Evolutionary conservation across 2,888 invertebrate species (phyloP).

Genomic region (Anoplius nigerrimus): DNA sequence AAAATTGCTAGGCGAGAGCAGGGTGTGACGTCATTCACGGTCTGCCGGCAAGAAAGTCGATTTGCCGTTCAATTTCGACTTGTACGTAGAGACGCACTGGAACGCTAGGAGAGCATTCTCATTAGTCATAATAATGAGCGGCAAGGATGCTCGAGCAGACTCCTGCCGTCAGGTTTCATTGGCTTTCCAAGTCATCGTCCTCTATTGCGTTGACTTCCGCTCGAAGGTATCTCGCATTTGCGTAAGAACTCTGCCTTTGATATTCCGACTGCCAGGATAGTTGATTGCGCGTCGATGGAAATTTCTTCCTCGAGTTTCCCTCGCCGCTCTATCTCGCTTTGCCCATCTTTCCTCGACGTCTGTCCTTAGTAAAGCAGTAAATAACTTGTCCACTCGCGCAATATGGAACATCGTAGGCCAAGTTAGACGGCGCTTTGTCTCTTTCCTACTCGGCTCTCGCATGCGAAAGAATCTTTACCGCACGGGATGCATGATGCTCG

Average conservation of each 20-base stretch:
- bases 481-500: too few species aligned
- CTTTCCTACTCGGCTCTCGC: too few species aligned
- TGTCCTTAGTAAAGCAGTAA: too few species aligned
- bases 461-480: too few species aligned
- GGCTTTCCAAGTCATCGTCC: slow-evolving; percentile 43
- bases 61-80: slow-evolving; percentile 6
- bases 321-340: too few species aligned
- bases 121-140: slow-evolving; percentile 38
- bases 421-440: slow-evolving; percentile 1
- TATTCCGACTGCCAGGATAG: neutral
- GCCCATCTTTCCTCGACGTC: too few species aligned
- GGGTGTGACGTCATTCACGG: slow-evolving; percentile 10
- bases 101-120: slow-evolving; percentile 18
- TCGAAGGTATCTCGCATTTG: slow-evolving; percentile 16
- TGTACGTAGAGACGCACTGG: slow-evolving; percentile 15
- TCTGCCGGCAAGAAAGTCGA: slow-evolving; percentile 2
- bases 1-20: slow-evolving; percentile 1
- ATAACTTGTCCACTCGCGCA: too few species aligned
- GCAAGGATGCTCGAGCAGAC: slow-evolving; percentile 28
- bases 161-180: slow-evolving; percentile 31
- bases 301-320: too few species aligned
- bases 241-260: slow-evolving; percentile 13
- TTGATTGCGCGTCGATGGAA: too few species aligned
- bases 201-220: slow-evolving; percentile 44
- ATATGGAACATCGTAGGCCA: neutral